A percentile compares a stretch with the other conserved stretches of the same genome.
These are phyloP conservation scores for Falco concolor DNA, from an alignment of 2,797 vertebrate genomes.

Conservation along the genomic window DNA sequence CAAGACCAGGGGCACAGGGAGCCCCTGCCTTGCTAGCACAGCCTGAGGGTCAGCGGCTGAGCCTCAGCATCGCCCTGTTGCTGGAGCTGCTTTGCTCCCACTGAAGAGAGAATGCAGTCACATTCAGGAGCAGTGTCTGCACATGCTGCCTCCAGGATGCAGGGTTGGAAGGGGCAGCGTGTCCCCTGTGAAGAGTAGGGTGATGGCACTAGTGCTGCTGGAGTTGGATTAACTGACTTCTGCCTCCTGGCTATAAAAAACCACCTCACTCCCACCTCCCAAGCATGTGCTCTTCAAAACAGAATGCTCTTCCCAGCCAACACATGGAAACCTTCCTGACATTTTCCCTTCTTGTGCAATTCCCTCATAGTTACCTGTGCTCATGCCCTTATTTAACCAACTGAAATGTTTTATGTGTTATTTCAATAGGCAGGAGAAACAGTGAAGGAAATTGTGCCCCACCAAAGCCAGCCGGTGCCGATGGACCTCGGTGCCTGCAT, in stretches of 20 bases:
- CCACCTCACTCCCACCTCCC: background rate
- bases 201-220: background rate
- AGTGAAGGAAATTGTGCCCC: background rate
- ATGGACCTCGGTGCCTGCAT: background rate
- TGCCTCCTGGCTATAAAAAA: background rate
- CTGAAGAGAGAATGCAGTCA: background rate
- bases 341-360: background rate
- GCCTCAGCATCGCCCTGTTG: background rate
- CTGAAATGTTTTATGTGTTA: background rate
- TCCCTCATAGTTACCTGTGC: background rate
- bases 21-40: background rate
- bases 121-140: fast-evolving
- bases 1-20: background rate
- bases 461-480: background rate
- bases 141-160: fast-evolving
- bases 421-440: background rate
- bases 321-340: background rate
- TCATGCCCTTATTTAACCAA: background rate
- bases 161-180: background rate
- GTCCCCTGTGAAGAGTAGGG: background rate
- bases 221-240: background rate
- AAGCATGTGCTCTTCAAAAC: background rate
- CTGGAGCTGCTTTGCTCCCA: fast-evolving
- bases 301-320: background rate
- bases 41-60: background rate